Base-by-base conservation (phyloP, 1,140 invertebrate species). In the Macrobrachium rosenbergii region DNA sequence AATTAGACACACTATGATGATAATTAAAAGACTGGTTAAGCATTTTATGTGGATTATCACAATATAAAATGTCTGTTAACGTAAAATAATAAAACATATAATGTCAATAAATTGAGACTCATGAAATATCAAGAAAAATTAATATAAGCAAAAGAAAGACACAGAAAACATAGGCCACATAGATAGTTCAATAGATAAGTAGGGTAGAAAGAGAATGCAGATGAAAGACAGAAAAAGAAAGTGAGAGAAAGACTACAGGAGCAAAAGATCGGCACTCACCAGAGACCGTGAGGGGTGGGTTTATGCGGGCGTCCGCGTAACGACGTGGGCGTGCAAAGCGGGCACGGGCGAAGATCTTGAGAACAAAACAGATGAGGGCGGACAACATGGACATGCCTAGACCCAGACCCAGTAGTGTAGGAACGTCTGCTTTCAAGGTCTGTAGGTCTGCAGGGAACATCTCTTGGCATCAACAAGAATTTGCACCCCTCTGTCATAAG, bases 301-400 rank as follows among this genome's bases (percentile, higher is more conserved):
- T 94, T 90, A 96, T 93, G 90, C 95, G 95, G 58, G 96, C 95
- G 92, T 97, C 96, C 64, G 95, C 96, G 90, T 95, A 96, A 91
- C 96, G 95, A 82, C 95, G 93, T 78, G 95, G 94, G 89, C 95
- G 94, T 84, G 94, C 93, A 91, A 95, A 95, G 91, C 95, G 93
- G 45, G 93, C 94, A 88, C 94, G 94, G 21, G 94, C 94, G 92
- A 96, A 97, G 84, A 97, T 93, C 91, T 96, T 96, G 89, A 97
- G 92, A 83, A 97, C 96, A 93, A 97, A 96, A 92, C 96, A 97
- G 89, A 97, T 95, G 89, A 97, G 93, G 43, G 94, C 96, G 12
- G 95, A 96, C 90, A 97, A 93, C 90, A 97, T 94, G 77, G 96
- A 95, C 91, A 97, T 95, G 62, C 96, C 96, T 84, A 96, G 95